Base-by-base conservation (phyloP, 2,888 invertebrate species). In the Cacoxenus indagator region DNA sequence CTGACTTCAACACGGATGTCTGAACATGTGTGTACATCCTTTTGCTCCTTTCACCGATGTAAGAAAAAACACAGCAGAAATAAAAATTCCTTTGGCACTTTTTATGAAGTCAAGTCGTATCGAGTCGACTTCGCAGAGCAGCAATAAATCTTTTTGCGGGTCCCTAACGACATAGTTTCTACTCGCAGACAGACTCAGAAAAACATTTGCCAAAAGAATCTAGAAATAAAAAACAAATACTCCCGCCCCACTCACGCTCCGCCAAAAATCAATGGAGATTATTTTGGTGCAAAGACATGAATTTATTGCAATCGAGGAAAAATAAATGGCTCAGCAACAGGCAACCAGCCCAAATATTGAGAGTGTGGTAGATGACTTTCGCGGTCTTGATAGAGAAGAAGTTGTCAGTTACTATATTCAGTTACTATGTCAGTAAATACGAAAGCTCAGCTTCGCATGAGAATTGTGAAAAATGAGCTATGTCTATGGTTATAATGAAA, bases 291-390 rank as follows among this genome's bases (percentile, higher is more conserved):
- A 14, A 43, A 62, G 61, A 62, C 61, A 62, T 45, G 26, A 62
- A 62, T 62, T 62, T 62, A 62, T 62, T 62, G 61, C 61, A 61
- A 22, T 27, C 37, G 29, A 51, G 29, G 71, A 69, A 70, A 76
- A 75, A 78, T 74, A 76, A 73, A 71, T 24, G 43, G 31, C 59
- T 59, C 59, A 79, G 81, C 79, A 77, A 78, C 79, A 76, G 81
- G 72, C 75, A 54, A 19, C 22, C 37, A 65, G 29, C 54, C 51
- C 61, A 62, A n/a, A 37, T 37, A 11, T 37, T 37, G 9, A 37
- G 9, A 37, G 14, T n/a, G n/a, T n/a, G n/a, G n/a, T 37, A 37
- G 14, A 37, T 37, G 37, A 37, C n/a, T n/a, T n/a, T n/a, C n/a
- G n/a, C n/a, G n/a, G n/a, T n/a, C n/a, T n/a, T n/a, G n/a, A n/a